Conservation (phyloP, 2,797 vertebrate species). For the Triplophysa yarkandensis region DNA sequence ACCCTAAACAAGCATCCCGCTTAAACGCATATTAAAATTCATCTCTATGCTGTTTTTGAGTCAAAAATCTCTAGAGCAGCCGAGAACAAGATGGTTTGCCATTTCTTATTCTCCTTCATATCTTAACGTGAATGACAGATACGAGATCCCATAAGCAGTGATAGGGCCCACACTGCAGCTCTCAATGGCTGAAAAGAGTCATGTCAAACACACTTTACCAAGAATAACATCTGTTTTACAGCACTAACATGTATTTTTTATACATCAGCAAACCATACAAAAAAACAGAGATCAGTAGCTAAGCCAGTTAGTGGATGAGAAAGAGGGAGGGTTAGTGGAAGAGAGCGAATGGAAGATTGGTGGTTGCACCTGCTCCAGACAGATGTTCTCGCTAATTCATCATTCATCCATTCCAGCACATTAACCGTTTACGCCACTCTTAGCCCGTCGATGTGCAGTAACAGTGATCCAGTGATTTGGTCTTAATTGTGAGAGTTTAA, state of each 20-base stretch:
- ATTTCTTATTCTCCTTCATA: constrained; percentile 48
- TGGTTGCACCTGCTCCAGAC: constrained; percentile 67
- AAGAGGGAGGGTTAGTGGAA: neutral
- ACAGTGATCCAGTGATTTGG: constrained; percentile 50
- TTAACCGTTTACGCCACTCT: constrained; percentile 64
- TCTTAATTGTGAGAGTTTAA: constrained; percentile 20
- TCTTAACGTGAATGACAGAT: constrained; percentile 47
- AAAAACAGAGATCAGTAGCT: constrained; percentile 38
- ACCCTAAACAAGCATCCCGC: neutral
- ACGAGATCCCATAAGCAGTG: constrained; percentile 35
- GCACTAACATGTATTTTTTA: constrained; percentile 49
- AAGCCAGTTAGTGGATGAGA: constrained; percentile 19
- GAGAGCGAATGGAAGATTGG: constrained; percentile 46
- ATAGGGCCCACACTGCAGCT: constrained; percentile 32
- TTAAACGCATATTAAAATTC: constrained; percentile 47
- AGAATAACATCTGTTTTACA: constrained; percentile 58
- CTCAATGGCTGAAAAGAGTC: constrained; percentile 24
- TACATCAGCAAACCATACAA: constrained; percentile 46
- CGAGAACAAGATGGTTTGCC: constrained; percentile 42
- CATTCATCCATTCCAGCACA: constrained; percentile 65
- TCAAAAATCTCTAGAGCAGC: constrained; percentile 40
- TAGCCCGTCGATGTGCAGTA: constrained; percentile 53
- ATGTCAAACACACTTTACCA: constrained; percentile 48
- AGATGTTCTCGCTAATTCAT: constrained; percentile 70
- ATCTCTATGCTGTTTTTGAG: constrained; percentile 38